Conservation (phyloP, 2,113 vertebrate species). For the Sceloporus undulatus region DNA sequence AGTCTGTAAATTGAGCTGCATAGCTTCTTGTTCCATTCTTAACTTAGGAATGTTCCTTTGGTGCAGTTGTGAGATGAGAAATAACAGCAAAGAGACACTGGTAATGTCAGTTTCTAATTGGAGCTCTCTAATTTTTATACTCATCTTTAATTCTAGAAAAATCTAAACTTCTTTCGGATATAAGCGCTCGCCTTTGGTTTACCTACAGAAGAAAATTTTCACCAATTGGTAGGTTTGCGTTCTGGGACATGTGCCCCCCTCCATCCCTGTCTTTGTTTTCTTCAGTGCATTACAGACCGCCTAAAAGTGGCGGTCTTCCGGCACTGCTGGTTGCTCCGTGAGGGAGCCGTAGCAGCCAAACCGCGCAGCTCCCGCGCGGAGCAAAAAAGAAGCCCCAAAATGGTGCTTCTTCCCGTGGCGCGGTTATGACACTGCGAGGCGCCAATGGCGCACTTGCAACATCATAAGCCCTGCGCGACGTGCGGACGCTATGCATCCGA, state of each 20-base stretch:
- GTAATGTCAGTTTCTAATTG: constrained; percentile 21
- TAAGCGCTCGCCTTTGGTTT: constrained; percentile 95
- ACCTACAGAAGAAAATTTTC: constrained; percentile 98
- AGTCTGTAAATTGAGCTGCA: too few relatives aligned
- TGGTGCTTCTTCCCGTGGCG: too few relatives aligned
- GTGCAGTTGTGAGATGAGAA: not conserved
- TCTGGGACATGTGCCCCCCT: constrained; percentile 11
- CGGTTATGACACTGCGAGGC: too few relatives aligned
- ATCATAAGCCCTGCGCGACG: too few relatives aligned
- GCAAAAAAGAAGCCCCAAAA: too few relatives aligned
- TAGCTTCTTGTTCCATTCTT: not conserved
- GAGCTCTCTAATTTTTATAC: constrained; percentile 51
- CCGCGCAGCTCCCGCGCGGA: too few relatives aligned
- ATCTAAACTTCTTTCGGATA: constrained; percentile 91
- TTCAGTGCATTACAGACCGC: too few relatives aligned
- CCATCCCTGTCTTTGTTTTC: constrained; percentile 21
- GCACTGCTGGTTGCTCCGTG: too few relatives aligned
- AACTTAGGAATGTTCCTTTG: not conserved
- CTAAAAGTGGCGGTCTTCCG: too few relatives aligned
- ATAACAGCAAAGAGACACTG: not conserved
- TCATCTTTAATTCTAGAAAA: constrained; percentile 85
- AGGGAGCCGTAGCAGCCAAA: too few relatives aligned
- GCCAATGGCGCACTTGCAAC: too few relatives aligned
- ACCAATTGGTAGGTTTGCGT: constrained; percentile 89
- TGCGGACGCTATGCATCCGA: too few relatives aligned